Conservation (phyloP, 2,113 vertebrate genomes). For the Heptranchias perlo region DNA sequence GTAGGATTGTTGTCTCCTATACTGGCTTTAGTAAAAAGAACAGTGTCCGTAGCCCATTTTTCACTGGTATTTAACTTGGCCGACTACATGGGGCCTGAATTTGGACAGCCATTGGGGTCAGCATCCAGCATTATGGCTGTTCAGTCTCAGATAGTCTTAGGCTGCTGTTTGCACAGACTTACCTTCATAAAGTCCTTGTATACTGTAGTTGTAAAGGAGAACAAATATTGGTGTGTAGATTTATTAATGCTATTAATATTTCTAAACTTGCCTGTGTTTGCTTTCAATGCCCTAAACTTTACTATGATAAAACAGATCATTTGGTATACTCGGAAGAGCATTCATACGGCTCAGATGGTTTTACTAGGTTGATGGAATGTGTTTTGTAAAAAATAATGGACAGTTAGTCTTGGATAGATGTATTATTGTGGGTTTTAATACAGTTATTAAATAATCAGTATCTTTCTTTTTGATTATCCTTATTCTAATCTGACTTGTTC, state of each 20-base stretch:
- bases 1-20: conserved; percentile 28
- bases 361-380: neutral
- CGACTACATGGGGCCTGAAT: neutral
- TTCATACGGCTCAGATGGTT: neutral
- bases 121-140: neutral
- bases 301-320: neutral
- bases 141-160: neutral
- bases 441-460: neutral
- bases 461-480: neutral
- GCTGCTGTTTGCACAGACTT: neutral
- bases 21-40: conserved; percentile 29
- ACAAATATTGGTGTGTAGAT: neutral
- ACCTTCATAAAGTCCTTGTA: neutral
- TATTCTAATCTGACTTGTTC: neutral
- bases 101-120: neutral
- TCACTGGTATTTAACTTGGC: conserved; percentile 34
- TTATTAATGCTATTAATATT: conserved; percentile 7
- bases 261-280: neutral
- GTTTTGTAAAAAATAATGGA: neutral
- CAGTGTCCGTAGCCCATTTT: neutral
- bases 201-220: neutral
- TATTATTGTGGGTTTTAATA: neutral
- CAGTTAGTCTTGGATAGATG: neutral
- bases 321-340: neutral
- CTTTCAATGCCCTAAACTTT: neutral